phyloP scores from a whole-genome alignment of 2,797 vertebrate genomes.

The Falco columbarius region DNA sequence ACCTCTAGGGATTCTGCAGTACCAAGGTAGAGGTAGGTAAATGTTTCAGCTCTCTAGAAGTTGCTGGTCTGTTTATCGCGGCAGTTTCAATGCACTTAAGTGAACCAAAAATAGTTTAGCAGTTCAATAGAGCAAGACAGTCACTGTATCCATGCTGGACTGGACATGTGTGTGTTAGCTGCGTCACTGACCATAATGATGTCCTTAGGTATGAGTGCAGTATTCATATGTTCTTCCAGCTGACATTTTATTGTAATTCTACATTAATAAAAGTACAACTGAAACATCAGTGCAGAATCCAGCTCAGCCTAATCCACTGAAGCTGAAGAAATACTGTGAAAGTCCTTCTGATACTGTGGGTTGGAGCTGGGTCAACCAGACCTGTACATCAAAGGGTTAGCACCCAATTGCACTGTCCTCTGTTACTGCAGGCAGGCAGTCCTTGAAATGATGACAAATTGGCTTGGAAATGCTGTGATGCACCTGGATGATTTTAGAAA shows the following conservation, averaged over 20 bases:
- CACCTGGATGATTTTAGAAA: slow-evolving; percentile 30
- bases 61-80: slow-evolving; percentile 5
- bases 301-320: not conserved
- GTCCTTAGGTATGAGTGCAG: not conserved
- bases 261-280: not conserved
- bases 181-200: slow-evolving; percentile 29
- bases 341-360: not conserved
- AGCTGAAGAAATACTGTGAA: not conserved
- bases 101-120: slow-evolving; percentile 46
- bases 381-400: not conserved
- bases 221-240: slow-evolving; percentile 1
- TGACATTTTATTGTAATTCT: slow-evolving; percentile 16
- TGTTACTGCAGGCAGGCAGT: not conserved
- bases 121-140: slow-evolving; percentile 40
- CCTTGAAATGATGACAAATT: slow-evolving; percentile 23
- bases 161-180: slow-evolving; percentile 32
- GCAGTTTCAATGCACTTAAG: not conserved
- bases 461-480: slow-evolving; percentile 11
- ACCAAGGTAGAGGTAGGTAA: not conserved
- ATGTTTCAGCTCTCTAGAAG: not conserved
- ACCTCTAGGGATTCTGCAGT: not conserved
- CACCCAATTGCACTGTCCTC: not conserved
- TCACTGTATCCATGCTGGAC: slow-evolving; percentile 12
- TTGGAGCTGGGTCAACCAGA: not conserved
- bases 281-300: not conserved